phyloP scores from a whole-genome alignment of 1,140 invertebrate species.

The Penaeus chinensis region DNA sequence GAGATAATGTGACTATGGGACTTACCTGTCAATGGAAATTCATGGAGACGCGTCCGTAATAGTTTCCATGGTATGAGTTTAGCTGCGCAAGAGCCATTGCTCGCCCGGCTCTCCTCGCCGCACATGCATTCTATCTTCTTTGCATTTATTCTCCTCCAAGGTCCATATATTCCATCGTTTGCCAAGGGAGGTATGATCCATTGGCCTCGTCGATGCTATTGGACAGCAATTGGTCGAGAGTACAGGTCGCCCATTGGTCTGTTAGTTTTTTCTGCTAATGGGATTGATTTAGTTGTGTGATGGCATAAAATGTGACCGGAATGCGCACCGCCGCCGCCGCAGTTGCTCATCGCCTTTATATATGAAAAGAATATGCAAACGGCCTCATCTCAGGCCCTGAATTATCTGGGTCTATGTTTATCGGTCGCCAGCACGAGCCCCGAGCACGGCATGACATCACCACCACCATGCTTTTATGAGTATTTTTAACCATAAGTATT shows the following conservation, averaged over 20 bases:
- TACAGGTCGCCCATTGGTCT: neutral
- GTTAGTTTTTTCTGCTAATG: neutral
- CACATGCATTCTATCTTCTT: neutral
- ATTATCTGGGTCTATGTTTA: no score
- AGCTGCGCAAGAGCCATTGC: constrained; percentile 51
- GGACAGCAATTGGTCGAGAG: neutral
- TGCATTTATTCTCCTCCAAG: no score
- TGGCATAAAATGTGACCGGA: constrained; percentile 1
- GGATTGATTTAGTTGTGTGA: constrained; percentile 31
- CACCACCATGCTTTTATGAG: no score
- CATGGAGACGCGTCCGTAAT: constrained; percentile 54
- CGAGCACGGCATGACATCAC: no score
- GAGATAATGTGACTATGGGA: neutral
- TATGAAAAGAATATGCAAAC: neutral
- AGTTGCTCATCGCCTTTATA: neutral
- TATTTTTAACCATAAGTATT: no score
- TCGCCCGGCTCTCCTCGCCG: neutral
- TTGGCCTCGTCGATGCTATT: constrained; percentile 13
- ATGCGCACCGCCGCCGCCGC: constrained; percentile 12
- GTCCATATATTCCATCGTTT: no score
- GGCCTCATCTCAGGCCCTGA: neutral
- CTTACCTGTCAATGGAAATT: constrained; percentile 57
- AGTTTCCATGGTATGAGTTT: constrained; percentile 57
- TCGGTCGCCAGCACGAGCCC: no score
- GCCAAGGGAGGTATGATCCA: no score